Base-by-base conservation (phyloP, 2,888 invertebrate species). In the Epinotia nisella region DNA sequence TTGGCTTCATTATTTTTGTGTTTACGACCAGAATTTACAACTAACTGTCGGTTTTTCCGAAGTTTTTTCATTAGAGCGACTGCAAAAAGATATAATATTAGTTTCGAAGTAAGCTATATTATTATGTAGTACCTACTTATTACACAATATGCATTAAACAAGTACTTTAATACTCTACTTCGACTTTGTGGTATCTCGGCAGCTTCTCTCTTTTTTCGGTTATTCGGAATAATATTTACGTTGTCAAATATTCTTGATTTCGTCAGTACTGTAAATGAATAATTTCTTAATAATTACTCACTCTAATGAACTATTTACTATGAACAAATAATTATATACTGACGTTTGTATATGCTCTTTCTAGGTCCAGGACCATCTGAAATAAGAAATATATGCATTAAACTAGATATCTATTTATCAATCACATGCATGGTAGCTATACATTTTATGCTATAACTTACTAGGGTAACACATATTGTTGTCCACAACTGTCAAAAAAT, bases 41-140 rank as follows among this genome's bases (percentile, higher is more conserved):
- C 74, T 70, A 87, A 75, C 55, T 80, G 80, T 65, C 85, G 79
- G 21, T 86, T 83, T 74, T 82, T 84, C 15, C 74, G 65, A 71
- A 85, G 75, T 60, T 82, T 81, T 29, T 83, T 80, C 49, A 80
- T 77, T 56, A 85, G 51, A 35, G 78, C 74, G 76, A 66, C 66
- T 66, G 66, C 1, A 66, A 66, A 39, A 15, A 5, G n/a, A 5
- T 13, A 62, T 13, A 39, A 65, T 65, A 35, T 17, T 62, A 49
- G n/a, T 59, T 10, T n/a, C 13, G 19, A 4, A 21, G 19, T 13
- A 24, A 21, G 19, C 3, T 1, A 15, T 15, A 19, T 55, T 1
- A n/a, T 7, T 10, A 10, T 17, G n/a, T n/a, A n/a, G 39, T 59
- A 21, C n/a, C 29, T 3, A 17, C 4, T n/a, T 35, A 41, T 3